phyloP scores from a whole-genome alignment of 2,888 invertebrate species.

The Idaea biselata region DNA sequence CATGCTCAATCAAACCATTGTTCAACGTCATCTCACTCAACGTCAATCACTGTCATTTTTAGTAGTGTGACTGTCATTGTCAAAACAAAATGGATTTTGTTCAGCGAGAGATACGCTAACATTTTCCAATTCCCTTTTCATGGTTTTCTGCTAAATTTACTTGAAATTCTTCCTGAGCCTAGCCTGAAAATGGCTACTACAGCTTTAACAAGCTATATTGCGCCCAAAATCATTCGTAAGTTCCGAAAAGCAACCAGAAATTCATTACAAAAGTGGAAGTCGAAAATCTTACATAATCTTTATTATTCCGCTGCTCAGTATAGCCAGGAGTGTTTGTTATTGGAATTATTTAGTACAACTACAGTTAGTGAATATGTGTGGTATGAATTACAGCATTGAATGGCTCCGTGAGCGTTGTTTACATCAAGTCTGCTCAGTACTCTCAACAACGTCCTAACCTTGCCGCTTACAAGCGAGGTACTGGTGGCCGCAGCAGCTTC shows the following conservation, averaged over 20 bases:
- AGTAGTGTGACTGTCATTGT: not conserved
- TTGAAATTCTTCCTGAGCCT: conserved; percentile 9
- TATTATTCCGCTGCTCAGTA: conserved; percentile 11
- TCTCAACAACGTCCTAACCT: conserved; percentile 80
- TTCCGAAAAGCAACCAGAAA: conserved; percentile 18
- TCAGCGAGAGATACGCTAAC: conserved; percentile 2
- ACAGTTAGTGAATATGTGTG: conserved; percentile 2
- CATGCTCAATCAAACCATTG: no score
- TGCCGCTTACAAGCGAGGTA: conserved; percentile 88
- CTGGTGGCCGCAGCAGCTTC: conserved; percentile 96
- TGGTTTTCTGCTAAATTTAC: conserved; percentile 24
- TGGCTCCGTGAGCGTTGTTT: conserved; percentile 67
- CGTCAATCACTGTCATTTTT: no score
- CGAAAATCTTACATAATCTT: conserved; percentile 65
- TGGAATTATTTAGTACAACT: not conserved
- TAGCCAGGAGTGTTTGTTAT: conserved; percentile 6
- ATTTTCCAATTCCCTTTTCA: conserved; percentile 19
- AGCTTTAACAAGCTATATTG: conserved; percentile 62
- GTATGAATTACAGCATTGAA: conserved; percentile 54
- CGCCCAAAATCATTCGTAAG: conserved; percentile 65
- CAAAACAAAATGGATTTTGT: not conserved
- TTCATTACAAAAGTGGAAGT: conserved; percentile 18
- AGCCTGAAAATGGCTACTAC: conserved; percentile 69
- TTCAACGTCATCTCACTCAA: no score
- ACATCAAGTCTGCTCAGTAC: conserved; percentile 74